These are phyloP conservation scores for Epinotia bilunana DNA, from an alignment of 2,888 invertebrate genomes.

Conservation along the genomic window DNA sequence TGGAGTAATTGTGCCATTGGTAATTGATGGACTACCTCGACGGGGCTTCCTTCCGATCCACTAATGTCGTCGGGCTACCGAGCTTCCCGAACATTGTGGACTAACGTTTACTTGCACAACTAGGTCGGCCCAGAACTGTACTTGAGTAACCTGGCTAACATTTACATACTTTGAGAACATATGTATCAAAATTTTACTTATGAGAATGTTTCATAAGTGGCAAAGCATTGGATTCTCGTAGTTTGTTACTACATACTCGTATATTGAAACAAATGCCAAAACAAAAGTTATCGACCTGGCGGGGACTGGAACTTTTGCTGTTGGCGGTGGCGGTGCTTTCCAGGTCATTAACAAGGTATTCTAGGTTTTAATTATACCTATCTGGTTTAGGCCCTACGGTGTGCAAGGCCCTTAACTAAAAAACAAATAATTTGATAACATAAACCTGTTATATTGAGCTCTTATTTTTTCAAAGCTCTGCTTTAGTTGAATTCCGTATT, in stretches of 20 bases:
- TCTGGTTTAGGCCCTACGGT: too few species aligned
- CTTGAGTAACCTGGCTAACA: neutral
- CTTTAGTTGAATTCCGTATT: neutral
- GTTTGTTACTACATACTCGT: too few species aligned
- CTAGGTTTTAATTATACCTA: too few species aligned
- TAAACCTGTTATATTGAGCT: neutral
- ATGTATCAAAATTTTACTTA: too few species aligned
- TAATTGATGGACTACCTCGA: constrained; percentile 67
- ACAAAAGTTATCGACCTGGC: too few species aligned
- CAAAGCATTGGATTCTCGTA: too few species aligned
- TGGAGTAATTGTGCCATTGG: constrained; percentile 70
- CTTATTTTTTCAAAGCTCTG: neutral
- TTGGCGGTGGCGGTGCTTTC: too few species aligned
- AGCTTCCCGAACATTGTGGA: constrained; percentile 10
- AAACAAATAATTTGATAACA: neutral
- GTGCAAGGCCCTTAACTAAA: neutral
- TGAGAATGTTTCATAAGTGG: too few species aligned
- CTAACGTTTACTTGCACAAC: constrained; percentile 5
- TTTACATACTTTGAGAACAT: neutral
- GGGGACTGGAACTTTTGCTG: too few species aligned
- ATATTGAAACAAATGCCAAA: too few species aligned
- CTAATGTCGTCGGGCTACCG: constrained; percentile 56
- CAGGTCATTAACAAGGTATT: too few species aligned
- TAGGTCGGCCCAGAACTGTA: constrained; percentile 25
- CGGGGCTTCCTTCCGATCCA: constrained; percentile 63